Base-by-base conservation (phyloP, 1,140 invertebrate genomes). In the Tribolium castaneum region DNA sequence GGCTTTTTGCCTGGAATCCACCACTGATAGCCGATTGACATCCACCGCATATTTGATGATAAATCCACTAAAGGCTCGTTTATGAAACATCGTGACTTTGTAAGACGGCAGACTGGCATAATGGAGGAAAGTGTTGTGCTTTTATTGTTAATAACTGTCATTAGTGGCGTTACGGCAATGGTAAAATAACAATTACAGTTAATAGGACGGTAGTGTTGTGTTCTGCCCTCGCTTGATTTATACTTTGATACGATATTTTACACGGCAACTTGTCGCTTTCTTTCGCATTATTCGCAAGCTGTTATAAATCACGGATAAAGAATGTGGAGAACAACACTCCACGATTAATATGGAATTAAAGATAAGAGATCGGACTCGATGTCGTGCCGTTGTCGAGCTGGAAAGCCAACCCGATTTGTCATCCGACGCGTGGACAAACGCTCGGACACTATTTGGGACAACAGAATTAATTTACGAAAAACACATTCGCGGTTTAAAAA, bases 61-160 rank as follows among this genome's bases (percentile, higher is more conserved):
- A 76, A 76, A 76, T 76, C 66, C 49, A 51, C 30, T 66, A 66
- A 66, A 76, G 49, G 62, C 74, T 76, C 19, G 45, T 76, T 76
- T 76, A 76, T 76, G 74, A 76, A 76, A 76, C 39, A 49, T 62
- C 74, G 74, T 76, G 74, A 76, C 74, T 50, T 45, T 50, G 59
- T 45, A 12, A 76, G 45, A 76, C 54, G 45, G 54, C 54, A 51
- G 71, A 73, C 2, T 73, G 45, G 74, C 54, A 66, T 76, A 76
- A 76, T 76, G 49, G 54, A 59, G 56, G 25, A 76, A 76, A 62
- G 74, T 62, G 59, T 59, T 39, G 74, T 76, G 74, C 52, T 76
- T 76, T 76, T 76, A 76, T 76, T 76, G 54, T 62, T 76, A 76
- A 76, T 76, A 76, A 76, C 59, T 50, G 74, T 76, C 54, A 75